Percentiles rank a stretch among this genome's conserved stretches.
Evolutionary conservation across 1,140 invertebrate genomes (phyloP).

Genomic region (Luehdorfia chinensis): DNA sequence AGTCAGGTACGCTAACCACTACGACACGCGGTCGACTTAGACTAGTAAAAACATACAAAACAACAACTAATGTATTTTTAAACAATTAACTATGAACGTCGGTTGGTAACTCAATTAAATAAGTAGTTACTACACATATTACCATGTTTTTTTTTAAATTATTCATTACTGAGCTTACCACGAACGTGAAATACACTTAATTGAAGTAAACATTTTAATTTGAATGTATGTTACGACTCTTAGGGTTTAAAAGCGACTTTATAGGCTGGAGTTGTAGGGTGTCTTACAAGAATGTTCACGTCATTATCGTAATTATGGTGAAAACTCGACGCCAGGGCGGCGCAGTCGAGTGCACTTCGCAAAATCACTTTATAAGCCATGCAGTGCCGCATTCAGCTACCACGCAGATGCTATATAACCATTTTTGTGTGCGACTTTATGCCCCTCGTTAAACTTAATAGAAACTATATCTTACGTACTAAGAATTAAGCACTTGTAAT

Average conservation of each 20-base stretch:
- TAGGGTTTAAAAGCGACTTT: constrained; percentile 6
- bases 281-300: constrained; percentile 25
- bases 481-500: constrained; percentile 18
- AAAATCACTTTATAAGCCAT: constrained; percentile 67
- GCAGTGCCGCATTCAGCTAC: constrained; percentile 34
- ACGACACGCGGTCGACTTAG: too few species aligned
- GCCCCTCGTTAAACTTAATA: constrained; percentile 41
- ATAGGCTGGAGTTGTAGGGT: constrained; percentile 14
- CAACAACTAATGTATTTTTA: too few species aligned
- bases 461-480: constrained; percentile 30
- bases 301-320: constrained; percentile 48
- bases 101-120: too few species aligned
- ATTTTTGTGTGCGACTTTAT: constrained; percentile 39
- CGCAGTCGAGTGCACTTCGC: constrained; percentile 47
- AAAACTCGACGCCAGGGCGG: constrained; percentile 30
- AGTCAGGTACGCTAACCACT: too few species aligned
- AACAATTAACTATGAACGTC: too few species aligned
- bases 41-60: too few species aligned
- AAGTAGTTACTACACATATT: background rate
- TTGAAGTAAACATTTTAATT: constrained; percentile 14
- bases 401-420: constrained; percentile 35
- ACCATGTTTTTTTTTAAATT: constrained; percentile 7
- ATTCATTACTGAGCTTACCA: constrained; percentile 11
- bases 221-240: constrained; percentile 13
- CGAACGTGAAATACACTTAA: constrained; percentile 11